Percentiles rank a stretch among this genome's conserved stretches.
These are phyloP conservation scores for Baccha elongata DNA, from an alignment of 2,888 invertebrate species.

Conservation along the genomic window DNA sequence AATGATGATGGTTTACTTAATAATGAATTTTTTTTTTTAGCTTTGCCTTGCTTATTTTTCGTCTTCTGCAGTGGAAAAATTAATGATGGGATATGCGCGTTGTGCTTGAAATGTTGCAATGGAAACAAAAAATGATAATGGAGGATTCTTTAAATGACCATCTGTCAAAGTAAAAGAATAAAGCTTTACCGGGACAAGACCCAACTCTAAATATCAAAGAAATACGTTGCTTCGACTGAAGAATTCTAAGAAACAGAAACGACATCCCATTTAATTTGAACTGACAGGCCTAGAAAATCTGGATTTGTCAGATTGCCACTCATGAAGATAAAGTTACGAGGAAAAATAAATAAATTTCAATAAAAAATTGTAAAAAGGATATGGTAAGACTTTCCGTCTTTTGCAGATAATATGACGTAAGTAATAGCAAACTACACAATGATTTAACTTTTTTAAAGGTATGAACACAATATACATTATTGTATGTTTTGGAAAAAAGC, in stretches of 20 bases:
- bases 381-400: background rate
- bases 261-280: constrained; percentile 16
- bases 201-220: constrained; percentile 1
- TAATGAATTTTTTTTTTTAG: constrained; percentile 11
- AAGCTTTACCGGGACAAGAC: background rate
- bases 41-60: constrained; percentile 2
- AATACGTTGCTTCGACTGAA: background rate
- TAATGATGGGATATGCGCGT: constrained; percentile 32
- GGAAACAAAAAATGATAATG: background rate
- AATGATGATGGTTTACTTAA: constrained; percentile 47
- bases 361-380: background rate
- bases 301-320: constrained; percentile 18
- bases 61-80: constrained; percentile 23
- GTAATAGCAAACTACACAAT: too few species aligned
- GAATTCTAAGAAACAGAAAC: background rate
- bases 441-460: too few species aligned
- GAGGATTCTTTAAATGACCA: constrained; percentile 22
- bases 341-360: background rate
- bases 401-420: background rate
- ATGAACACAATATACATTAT: too few species aligned
- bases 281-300: constrained; percentile 19
- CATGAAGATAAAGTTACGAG: background rate
- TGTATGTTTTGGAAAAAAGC: too few species aligned
- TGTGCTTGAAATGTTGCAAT: background rate
- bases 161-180: constrained; percentile 23